A percentile compares a stretch with the other conserved stretches of the same genome.
Evolutionary conservation across 2,113 vertebrate genomes (phyloP).

Genomic region (Xiphophorus maculatus): DNA sequence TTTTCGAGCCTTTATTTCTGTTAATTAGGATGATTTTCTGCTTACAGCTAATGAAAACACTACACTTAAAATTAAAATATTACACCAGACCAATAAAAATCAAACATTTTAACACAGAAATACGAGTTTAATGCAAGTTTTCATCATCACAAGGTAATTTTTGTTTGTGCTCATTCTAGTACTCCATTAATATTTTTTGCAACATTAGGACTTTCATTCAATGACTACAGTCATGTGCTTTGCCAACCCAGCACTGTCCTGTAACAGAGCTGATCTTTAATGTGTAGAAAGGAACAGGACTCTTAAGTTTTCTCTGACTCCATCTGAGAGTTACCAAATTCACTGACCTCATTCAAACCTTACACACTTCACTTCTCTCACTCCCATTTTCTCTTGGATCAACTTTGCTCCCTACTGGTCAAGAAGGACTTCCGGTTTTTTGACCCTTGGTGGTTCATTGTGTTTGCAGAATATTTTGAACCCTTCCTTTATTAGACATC

Average conservation of each 20-base stretch:
- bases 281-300: neutral
- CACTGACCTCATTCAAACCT: conserved; percentile 18
- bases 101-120: neutral
- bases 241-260: neutral
- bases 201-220: neutral
- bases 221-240: neutral
- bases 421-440: neutral
- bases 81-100: neutral
- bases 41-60: neutral
- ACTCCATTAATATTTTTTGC: neutral
- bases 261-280: neutral
- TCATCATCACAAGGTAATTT: neutral
- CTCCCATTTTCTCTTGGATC: neutral
- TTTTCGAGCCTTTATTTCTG: neutral
- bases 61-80: neutral
- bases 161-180: neutral
- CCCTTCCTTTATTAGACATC: neutral
- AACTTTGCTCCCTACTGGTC: conserved; percentile 8
- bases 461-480: conserved; percentile 2
- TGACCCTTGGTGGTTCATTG: neutral
- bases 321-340: neutral
- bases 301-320: conserved; percentile 8
- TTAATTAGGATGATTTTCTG: neutral
- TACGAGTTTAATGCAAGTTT: neutral
- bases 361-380: conserved; percentile 5